Evolutionary conservation across 2,888 invertebrate species (phyloP).

Genomic region (Lottia scabra): DNA sequence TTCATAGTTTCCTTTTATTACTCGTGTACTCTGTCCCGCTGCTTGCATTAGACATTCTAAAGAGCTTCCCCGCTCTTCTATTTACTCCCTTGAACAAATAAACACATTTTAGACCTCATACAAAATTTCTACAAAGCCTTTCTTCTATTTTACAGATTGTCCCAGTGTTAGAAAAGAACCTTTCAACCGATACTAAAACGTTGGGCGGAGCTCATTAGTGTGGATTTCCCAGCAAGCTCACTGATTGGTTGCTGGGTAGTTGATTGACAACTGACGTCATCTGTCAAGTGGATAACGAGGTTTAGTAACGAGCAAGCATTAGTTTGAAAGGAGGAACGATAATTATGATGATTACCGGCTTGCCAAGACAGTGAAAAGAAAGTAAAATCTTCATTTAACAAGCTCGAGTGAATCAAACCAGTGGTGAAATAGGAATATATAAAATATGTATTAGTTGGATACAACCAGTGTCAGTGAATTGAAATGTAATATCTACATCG

Average conservation of each 20-base stretch:
- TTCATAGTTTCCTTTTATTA: too few relatives aligned
- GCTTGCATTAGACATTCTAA: constrained; percentile 2
- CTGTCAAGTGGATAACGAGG: constrained; percentile 17
- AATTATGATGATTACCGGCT: background rate
- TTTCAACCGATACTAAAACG: constrained; percentile 6
- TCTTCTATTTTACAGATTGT: constrained; percentile 3
- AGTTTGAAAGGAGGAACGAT: background rate
- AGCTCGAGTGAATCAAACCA: constrained; percentile 6
- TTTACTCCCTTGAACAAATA: constrained; percentile 4
- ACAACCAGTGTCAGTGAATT: too few relatives aligned
- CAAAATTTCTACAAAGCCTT: background rate
- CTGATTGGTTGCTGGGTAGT: constrained; percentile 9
- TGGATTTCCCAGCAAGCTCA: background rate
- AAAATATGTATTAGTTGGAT: too few relatives aligned
- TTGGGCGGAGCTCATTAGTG: background rate
- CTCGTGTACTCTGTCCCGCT: background rate
- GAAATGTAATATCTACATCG: too few relatives aligned
- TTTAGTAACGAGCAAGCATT: constrained; percentile 14
- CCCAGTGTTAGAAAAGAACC: background rate
- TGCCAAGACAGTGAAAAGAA: background rate
- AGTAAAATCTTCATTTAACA: constrained; percentile 15
- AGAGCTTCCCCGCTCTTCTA: constrained; percentile 5
- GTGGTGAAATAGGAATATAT: constrained; percentile 2
- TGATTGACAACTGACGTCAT: constrained; percentile 20
- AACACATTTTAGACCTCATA: background rate